Evolutionary conservation across 2,797 vertebrate genomes (phyloP).

Genomic region (Pogoniulus pusillus): DNA sequence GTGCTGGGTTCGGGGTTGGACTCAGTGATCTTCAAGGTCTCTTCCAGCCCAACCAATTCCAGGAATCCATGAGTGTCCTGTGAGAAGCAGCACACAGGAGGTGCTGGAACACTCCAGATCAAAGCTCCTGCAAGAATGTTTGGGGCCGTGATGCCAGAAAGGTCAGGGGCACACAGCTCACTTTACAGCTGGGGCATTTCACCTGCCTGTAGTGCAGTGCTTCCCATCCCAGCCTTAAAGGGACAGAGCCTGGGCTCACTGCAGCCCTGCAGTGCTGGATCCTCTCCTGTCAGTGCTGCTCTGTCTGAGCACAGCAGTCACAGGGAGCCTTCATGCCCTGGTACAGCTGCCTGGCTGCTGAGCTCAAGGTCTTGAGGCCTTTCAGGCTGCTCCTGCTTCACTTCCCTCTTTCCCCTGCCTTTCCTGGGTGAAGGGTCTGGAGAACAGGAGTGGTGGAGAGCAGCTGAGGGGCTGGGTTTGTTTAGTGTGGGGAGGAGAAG

Average conservation of each 20-base stretch:
- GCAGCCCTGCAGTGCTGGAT: neutral
- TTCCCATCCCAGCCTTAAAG: neutral
- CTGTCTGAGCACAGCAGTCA: neutral
- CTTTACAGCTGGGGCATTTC: neutral
- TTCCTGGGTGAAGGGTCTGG: no score
- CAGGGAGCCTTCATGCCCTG: neutral
- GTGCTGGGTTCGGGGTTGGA: neutral
- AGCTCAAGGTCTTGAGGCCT: neutral
- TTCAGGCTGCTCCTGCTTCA: neutral
- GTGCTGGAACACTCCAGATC: neutral
- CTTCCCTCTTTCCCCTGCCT: no score
- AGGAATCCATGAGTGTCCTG: neutral
- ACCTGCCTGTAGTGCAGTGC: neutral
- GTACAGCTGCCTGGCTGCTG: neutral
- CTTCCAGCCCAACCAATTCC: neutral
- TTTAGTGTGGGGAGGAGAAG: no score
- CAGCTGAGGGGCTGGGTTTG: no score
- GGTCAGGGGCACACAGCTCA: neutral
- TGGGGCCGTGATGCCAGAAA: neutral
- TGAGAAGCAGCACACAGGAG: accelerated
- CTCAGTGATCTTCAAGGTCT: neutral
- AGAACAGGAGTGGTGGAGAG: no score
- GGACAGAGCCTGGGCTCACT: neutral
- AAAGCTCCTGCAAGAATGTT: neutral
- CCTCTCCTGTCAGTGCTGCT: neutral